phyloP scores from a whole-genome alignment of 2,888 invertebrate species.

The Chrysopilus asiliformis region DNA sequence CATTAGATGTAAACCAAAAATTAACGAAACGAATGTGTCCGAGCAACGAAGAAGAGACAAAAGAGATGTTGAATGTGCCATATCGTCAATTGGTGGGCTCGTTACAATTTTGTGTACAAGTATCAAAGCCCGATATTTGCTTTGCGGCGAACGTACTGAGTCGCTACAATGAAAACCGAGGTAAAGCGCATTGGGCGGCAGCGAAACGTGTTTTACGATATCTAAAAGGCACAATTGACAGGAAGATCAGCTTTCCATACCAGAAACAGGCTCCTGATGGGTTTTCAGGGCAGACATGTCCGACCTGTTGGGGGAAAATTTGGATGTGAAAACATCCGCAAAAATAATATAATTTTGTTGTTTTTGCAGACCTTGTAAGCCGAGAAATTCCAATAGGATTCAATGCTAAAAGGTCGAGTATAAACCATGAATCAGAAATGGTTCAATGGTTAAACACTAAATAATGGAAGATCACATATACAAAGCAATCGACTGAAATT shows the following conservation, averaged over 20 bases:
- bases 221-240: slow-evolving; percentile 11
- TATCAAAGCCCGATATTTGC: slow-evolving; percentile 13
- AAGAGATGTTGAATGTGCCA: slow-evolving; percentile 13
- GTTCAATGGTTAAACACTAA: too few relatives aligned
- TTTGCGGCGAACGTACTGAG: slow-evolving; percentile 9
- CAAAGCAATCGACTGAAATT: slow-evolving; percentile 6
- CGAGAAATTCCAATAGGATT: too few relatives aligned
- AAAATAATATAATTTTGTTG: too few relatives aligned
- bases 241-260: slow-evolving; percentile 1
- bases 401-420: too few relatives aligned
- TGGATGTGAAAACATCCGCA: too few relatives aligned
- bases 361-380: too few relatives aligned
- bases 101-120: slow-evolving; percentile 13
- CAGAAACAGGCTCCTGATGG: too few relatives aligned
- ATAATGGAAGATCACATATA: slow-evolving; percentile 12
- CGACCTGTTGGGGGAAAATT: too few relatives aligned
- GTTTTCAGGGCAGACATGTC: too few relatives aligned
- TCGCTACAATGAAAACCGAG: slow-evolving; percentile 9
- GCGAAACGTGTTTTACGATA: slow-evolving; percentile 13
- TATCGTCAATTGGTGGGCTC: slow-evolving; percentile 14
- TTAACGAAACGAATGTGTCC: slow-evolving; percentile 14
- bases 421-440: too few relatives aligned
- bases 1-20: too few relatives aligned
- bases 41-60: slow-evolving; percentile 9
- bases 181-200: slow-evolving; percentile 15